Evolutionary conservation across 2,113 vertebrate species (phyloP).

Genomic region (Misgurnus mizolepis): DNA sequence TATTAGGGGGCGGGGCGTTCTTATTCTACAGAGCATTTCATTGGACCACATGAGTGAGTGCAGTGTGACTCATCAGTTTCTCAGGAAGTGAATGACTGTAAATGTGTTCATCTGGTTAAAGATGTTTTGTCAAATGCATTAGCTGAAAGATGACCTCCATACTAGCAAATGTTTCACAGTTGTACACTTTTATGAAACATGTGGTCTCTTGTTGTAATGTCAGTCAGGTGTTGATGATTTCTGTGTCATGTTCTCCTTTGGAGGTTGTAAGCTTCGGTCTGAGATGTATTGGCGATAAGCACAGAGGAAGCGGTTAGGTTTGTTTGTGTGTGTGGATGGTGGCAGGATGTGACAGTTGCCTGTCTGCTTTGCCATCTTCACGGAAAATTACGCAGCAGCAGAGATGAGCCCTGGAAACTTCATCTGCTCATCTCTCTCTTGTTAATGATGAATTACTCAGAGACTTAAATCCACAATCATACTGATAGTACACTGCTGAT

Average conservation of each 20-base stretch:
- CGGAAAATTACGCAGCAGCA: background rate
- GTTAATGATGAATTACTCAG: background rate
- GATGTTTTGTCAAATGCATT: no score
- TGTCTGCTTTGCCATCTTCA: conserved; percentile 2
- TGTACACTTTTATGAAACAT: no score
- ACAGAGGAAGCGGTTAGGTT: conserved; percentile 55
- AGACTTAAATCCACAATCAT: background rate
- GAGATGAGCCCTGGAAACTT: background rate
- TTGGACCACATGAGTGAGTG: no score
- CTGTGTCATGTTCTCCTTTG: background rate
- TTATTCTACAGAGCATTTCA: no score
- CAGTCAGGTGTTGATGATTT: background rate
- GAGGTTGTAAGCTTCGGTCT: background rate
- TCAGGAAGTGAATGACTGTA: no score
- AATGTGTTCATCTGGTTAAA: no score
- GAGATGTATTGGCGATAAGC: conserved; percentile 23
- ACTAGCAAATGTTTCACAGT: no score
- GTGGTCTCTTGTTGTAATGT: background rate
- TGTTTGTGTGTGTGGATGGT: conserved; percentile 3
- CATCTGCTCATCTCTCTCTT: background rate
- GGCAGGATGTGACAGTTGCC: conserved; percentile 28
- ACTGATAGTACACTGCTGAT: background rate
- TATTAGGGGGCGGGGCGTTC: no score
- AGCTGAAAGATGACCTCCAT: no score
- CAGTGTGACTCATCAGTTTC: no score